phyloP scores from a whole-genome alignment of 2,113 vertebrate genomes.

The Heliornis fulica region DNA sequence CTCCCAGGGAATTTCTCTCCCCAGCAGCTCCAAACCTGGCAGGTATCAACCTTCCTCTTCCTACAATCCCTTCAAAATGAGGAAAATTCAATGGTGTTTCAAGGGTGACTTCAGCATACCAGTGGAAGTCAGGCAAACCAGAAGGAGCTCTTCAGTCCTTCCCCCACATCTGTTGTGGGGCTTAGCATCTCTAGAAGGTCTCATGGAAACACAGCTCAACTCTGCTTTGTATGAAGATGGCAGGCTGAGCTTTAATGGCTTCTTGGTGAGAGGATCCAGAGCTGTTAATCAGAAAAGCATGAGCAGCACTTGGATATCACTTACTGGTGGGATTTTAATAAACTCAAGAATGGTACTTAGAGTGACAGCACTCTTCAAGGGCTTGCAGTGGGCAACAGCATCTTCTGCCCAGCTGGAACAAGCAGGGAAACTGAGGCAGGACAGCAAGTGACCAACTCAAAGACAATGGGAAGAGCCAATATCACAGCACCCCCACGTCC shows the following conservation, averaged over 20 bases:
- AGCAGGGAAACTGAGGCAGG: neutral
- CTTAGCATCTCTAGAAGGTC: neutral
- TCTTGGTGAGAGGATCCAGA: too few relatives aligned
- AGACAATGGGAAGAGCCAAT: neutral
- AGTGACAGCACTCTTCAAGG: neutral
- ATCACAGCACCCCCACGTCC: neutral
- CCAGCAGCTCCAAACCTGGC: neutral
- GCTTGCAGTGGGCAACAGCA: neutral
- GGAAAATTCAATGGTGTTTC: neutral
- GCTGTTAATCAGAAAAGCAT: neutral
- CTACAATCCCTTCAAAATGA: neutral
- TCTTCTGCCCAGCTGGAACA: neutral
- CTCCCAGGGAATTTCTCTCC: neutral
- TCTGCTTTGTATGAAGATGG: neutral
- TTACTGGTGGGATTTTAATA: neutral
- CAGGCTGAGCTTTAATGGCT: neutral
- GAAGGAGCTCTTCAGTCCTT: neutral
- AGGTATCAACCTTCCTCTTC: neutral
- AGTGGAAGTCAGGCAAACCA: neutral
- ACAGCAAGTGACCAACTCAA: neutral
- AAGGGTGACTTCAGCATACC: neutral
- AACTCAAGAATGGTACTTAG: neutral
- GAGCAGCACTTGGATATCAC: neutral
- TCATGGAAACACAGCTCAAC: neutral
- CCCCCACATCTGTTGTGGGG: neutral